Evolutionary conservation across 2,888 invertebrate genomes (phyloP).

Genomic region (Drosophila crucigera): DNA sequence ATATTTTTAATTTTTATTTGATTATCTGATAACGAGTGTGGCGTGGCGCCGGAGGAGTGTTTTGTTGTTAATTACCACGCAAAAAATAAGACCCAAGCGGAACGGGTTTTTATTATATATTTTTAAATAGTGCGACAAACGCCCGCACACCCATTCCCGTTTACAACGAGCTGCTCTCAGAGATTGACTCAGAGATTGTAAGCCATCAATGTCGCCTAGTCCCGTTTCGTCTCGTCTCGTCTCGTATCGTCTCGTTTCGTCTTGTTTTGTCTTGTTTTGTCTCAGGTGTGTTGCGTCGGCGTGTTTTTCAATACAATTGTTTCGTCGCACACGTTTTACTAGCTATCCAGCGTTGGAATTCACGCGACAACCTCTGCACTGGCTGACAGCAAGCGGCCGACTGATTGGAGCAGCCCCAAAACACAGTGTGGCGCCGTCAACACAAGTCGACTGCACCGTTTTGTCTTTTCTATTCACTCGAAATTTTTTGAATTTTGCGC

Average conservation of each 20-base stretch:
- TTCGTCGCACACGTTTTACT: constrained; percentile 58
- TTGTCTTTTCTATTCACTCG: neutral
- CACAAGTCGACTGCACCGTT: constrained; percentile 21
- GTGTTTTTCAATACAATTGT: constrained; percentile 32
- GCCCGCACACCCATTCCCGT: constrained; percentile 39
- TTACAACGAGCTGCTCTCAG: constrained; percentile 22
- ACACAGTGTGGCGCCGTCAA: constrained; percentile 8
- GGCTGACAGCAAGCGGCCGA: constrained; percentile 63
- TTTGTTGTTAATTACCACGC: constrained; percentile 53
- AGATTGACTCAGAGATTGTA: constrained; percentile 36
- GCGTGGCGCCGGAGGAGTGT: constrained; percentile 25
- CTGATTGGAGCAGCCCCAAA: constrained; percentile 55
- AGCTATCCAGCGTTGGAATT: constrained; percentile 36
- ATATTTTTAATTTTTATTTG: constrained; percentile 30
- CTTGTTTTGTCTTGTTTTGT: neutral
- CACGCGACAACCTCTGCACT: constrained; percentile 68
- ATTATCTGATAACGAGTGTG: constrained; percentile 57
- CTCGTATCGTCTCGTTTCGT: constrained; percentile 15
- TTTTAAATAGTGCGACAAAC: constrained; percentile 44
- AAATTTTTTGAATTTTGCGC: constrained; percentile 37
- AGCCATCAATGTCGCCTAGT: constrained; percentile 53
- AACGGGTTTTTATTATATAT: constrained; percentile 47
- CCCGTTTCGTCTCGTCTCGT: constrained; percentile 11
- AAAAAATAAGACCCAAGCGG: constrained; percentile 23
- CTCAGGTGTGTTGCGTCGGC: constrained; percentile 44